Conservation (phyloP, 2,797 vertebrate genomes). For the Paguma larvata region DNA sequence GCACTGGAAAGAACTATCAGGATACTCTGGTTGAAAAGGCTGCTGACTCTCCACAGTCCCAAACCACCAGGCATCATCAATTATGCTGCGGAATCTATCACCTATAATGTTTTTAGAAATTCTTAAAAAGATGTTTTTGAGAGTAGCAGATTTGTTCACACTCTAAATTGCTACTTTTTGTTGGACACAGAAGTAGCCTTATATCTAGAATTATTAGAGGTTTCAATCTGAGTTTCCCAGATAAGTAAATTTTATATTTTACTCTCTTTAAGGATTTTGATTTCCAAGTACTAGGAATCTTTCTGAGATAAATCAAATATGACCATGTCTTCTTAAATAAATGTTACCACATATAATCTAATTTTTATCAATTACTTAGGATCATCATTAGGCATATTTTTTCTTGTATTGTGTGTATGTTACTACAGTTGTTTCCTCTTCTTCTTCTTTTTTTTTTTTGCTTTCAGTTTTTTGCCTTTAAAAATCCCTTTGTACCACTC, state of each 20-base stretch:
- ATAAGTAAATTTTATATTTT: conserved; percentile 43
- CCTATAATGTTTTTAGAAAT: conserved; percentile 84
- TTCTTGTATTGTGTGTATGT: neutral
- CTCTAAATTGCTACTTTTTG: conserved; percentile 6
- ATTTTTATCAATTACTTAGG: conserved; percentile 14
- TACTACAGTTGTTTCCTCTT: neutral
- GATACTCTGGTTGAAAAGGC: conserved; percentile 97
- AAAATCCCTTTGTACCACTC: conserved; percentile 31
- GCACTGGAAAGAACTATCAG: conserved; percentile 99
- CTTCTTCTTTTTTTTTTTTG: neutral
- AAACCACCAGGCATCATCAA: conserved; percentile 99
- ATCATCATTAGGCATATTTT: neutral
- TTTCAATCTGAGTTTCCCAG: conserved; percentile 31
- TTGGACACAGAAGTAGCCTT: conserved; percentile 10
- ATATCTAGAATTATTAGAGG: neutral
- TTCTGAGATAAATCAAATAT: conserved; percentile 39
- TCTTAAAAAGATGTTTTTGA: neutral
- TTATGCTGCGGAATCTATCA: conserved; percentile 96
- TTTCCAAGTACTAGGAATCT: conserved; percentile 34
- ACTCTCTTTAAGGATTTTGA: conserved; percentile 45
- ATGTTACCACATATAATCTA: conserved; percentile 15
- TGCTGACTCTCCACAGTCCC: conserved; percentile 97
- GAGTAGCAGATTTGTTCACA: neutral
- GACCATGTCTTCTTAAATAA: conserved; percentile 24
- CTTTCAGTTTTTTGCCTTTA: conserved; percentile 42